phyloP scores from a whole-genome alignment of 2,888 invertebrate species.

The Kryphioiulus occultus region DNA sequence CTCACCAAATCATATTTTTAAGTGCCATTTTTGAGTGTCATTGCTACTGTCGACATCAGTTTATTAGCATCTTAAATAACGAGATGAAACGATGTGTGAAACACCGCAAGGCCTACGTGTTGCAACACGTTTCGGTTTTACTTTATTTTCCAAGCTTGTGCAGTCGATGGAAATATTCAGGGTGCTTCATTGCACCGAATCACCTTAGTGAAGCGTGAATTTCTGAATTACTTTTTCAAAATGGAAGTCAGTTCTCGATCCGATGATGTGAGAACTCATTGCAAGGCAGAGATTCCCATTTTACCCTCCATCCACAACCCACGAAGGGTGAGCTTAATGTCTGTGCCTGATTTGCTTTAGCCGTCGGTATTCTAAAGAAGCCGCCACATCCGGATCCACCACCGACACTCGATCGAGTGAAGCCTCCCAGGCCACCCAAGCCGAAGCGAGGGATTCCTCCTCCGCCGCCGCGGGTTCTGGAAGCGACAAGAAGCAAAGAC shows the following conservation, averaged over 20 bases:
- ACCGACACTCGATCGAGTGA: not conserved
- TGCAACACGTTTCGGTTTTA: too few relatives aligned
- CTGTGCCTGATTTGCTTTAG: constrained; percentile 44
- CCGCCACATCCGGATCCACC: constrained; percentile 42
- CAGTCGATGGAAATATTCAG: too few relatives aligned
- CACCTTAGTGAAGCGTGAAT: too few relatives aligned
- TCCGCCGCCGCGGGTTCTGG: not conserved
- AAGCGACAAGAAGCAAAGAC: not conserved
- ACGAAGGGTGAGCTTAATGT: not conserved
- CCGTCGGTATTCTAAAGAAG: constrained; percentile 47
- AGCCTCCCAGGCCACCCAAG: constrained; percentile 19
- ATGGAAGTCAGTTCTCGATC: not conserved
- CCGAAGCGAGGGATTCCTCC: not conserved
- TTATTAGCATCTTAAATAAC: too few relatives aligned
- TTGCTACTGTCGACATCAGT: too few relatives aligned
- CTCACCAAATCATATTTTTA: not conserved
- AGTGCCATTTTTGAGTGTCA: not conserved
- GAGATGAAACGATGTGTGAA: too few relatives aligned
- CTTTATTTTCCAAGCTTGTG: too few relatives aligned
- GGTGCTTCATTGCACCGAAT: too few relatives aligned
- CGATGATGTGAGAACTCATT: not conserved
- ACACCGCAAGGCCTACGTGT: too few relatives aligned
- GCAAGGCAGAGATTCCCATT: not conserved
- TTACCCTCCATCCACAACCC: not conserved
- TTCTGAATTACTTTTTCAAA: too few relatives aligned